Base-by-base conservation (phyloP, 2,113 vertebrate species). In the Pedetes capensis region DNA sequence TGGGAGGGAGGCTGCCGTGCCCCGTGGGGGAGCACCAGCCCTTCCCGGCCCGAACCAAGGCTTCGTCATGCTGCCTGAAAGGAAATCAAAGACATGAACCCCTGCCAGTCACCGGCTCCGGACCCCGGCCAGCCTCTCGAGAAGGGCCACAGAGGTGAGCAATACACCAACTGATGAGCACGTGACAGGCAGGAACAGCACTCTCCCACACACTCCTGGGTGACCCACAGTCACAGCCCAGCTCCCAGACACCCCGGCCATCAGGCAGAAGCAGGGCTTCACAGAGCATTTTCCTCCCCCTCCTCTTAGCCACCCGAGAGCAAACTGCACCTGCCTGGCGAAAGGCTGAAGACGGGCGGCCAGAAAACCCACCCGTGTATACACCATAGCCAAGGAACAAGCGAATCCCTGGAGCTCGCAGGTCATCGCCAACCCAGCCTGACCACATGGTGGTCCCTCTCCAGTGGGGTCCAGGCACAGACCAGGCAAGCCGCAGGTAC, bases 1-100 rank as follows among this genome's bases (percentile, higher is more conserved):
- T 9, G 20, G 3, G 39, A 83, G 66, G 49, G 9, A 91, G 2
- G 17, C 29, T 44, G 37, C 59, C 32, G 89, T 39, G 51, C 78
- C 8, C 1, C 3, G 8, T 37, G 25, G 27, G 9, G 4, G 2
- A 10, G 3, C 68, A 80, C 34, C 74, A n/a, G n/a, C 84, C n/a
- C 23, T 39, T 18, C 68, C 80, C 72, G 18, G 61, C 80, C 68
- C 92, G 18, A 66, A 63, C 59, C 81, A 72, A 63, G 74, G 42
- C 34, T 53, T 94, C 95, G 74, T 49, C 87, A 34, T 37, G 71
- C 85, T 89, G 80, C 93, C 86, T 94, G 85, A 63, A 93, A 93
- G 53, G 69, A 93, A 94, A 75, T 51, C 90, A 83, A 27, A 88
- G 63, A 88, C 0, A 32, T 23, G 57, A 94, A 71, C 29, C 64